Conservation (phyloP, 2,888 invertebrate species). For the Morpho helenor region DNA sequence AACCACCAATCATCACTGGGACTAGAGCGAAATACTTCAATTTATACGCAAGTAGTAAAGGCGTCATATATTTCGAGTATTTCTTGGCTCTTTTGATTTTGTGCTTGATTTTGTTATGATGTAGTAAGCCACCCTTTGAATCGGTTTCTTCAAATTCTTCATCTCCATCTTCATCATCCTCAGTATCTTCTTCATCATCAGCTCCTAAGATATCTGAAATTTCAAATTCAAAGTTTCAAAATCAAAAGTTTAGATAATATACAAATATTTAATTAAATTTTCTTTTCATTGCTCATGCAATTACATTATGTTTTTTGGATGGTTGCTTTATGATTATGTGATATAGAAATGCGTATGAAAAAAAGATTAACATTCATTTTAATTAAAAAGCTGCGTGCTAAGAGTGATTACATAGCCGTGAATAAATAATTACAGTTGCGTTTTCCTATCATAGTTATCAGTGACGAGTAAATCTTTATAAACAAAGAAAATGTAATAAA, state of each 20-base stretch:
- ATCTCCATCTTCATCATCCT: constrained; percentile 51
- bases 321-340: no score
- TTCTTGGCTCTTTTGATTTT: constrained; percentile 47
- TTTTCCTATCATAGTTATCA: constrained; percentile 1
- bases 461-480: no score
- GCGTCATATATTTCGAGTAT: constrained; percentile 84
- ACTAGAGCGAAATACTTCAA: constrained; percentile 89
- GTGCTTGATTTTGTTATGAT: constrained; percentile 35
- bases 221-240: not conserved
- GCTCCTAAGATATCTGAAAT: constrained; percentile 63
- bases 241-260: no score
- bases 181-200: constrained; percentile 47
- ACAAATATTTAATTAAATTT: no score
- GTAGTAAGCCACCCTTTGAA: constrained; percentile 3
- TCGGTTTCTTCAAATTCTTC: constrained; percentile 41
- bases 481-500: no score
- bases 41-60: constrained; percentile 89
- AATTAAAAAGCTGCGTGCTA: not conserved
- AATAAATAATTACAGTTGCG: constrained; percentile 3
- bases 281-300: no score
- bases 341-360: no score
- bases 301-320: no score
- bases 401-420: not conserved
- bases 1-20: constrained; percentile 85
- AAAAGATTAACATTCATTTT: not conserved